phyloP scores from a whole-genome alignment of 2,888 invertebrate genomes.

The Amphipoea oculea region DNA sequence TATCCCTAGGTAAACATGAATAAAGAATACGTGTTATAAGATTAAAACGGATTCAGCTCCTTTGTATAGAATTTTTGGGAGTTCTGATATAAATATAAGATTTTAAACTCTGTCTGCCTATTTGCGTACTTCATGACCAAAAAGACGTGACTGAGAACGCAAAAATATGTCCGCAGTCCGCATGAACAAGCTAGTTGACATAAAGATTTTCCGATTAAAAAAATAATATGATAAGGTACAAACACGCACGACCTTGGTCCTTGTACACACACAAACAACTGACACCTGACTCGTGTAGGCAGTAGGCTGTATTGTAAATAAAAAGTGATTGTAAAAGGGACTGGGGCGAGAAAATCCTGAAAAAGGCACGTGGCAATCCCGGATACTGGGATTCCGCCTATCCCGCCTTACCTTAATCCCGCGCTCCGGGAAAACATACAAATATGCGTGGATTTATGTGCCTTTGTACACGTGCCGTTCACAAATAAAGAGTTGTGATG shows the following conservation, averaged over 20 bases:
- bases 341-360: conserved; percentile 79
- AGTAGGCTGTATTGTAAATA: conserved; percentile 65
- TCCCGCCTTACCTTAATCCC: conserved; percentile 82
- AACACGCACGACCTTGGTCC: conserved; percentile 51
- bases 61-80: conserved; percentile 29
- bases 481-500: conserved; percentile 59
- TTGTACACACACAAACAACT: conserved; percentile 45
- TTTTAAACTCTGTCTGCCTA: neutral
- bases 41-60: conserved; percentile 51
- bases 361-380: conserved; percentile 81
- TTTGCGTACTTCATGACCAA: neutral
- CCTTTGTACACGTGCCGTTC: conserved; percentile 49
- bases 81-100: conserved; percentile 2
- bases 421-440: conserved; percentile 72
- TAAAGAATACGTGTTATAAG: conserved; percentile 53
- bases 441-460: conserved; percentile 59
- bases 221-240: conserved; percentile 22
- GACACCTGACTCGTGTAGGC: conserved; percentile 53
- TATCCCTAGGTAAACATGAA: conserved; percentile 56
- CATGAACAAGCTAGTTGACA: neutral
- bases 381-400: conserved; percentile 79
- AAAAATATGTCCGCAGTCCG: neutral
- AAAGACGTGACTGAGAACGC: neutral
- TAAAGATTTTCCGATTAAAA: conserved; percentile 34
- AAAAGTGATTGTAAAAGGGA: conserved; percentile 71